Percentiles rank a stretch among this genome's conserved stretches.
These are phyloP conservation scores for Tupiocoris notatus DNA, from an alignment of 2,888 invertebrate species.

Conservation along the genomic window DNA sequence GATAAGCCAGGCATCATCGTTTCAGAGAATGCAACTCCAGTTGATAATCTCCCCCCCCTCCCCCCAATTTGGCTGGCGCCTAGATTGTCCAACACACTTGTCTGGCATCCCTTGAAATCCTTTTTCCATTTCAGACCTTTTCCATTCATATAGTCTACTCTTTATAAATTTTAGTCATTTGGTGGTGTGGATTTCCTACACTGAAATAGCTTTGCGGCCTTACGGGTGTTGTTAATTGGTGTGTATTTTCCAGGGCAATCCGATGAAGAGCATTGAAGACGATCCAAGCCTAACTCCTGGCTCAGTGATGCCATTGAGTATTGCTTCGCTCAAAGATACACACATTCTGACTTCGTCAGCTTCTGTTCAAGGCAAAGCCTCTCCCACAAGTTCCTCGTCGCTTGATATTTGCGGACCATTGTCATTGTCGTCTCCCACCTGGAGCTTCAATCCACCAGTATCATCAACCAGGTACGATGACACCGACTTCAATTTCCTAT, in stretches of 20 bases:
- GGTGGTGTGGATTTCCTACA: too few relatives aligned
- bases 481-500: not conserved
- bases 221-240: too few relatives aligned
- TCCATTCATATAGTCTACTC: too few relatives aligned
- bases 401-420: conserved; percentile 56
- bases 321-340: conserved; percentile 84
- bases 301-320: conserved; percentile 81
- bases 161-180: too few relatives aligned
- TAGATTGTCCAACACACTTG: too few relatives aligned
- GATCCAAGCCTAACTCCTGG: conserved; percentile 97
- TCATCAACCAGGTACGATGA: conserved; percentile 63
- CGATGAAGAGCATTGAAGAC: conserved; percentile 93
- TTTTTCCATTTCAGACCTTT: too few relatives aligned
- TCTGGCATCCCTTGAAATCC: too few relatives aligned
- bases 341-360: conserved; percentile 60
- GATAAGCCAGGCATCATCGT: too few relatives aligned
- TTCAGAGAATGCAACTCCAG: too few relatives aligned
- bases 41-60: too few relatives aligned
- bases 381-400: conserved; percentile 62
- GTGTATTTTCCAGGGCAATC: conserved; percentile 62
- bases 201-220: too few relatives aligned
- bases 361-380: conserved; percentile 56
- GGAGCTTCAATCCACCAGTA: conserved; percentile 80
- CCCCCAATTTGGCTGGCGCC: too few relatives aligned
- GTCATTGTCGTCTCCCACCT: conserved; percentile 77